A percentile compares a stretch with the other conserved stretches of the same genome.
These are phyloP conservation scores for Neodiprion lecontei DNA, from an alignment of 1,140 invertebrate genomes.

Conservation along the genomic window DNA sequence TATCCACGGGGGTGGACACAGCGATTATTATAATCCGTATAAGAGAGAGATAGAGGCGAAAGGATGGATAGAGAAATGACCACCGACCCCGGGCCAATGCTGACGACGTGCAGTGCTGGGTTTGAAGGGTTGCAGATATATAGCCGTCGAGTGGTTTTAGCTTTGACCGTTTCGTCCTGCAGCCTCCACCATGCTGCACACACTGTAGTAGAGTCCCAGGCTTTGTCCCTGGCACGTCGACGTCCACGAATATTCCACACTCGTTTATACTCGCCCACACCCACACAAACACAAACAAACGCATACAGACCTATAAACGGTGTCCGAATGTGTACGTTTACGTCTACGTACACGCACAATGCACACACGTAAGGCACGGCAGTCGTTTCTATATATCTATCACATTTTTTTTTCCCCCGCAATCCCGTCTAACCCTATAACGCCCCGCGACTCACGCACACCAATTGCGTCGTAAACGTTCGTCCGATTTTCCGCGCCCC, in stretches of 20 bases:
- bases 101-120: constrained; percentile 33
- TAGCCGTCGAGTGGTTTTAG: constrained; percentile 49
- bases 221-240: constrained; percentile 26
- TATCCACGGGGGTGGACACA: too few species aligned
- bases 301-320: too few species aligned
- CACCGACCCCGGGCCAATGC: constrained; percentile 3
- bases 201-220: constrained; percentile 20
- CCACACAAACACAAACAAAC: too few species aligned
- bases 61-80: background rate
- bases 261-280: constrained; percentile 15
- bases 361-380: background rate
- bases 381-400: constrained; percentile 44
- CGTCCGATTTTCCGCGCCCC: background rate
- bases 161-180: constrained; percentile 54
- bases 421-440: background rate
- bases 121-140: constrained; percentile 57
- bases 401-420: constrained; percentile 41
- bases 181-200: background rate
- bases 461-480: too few species aligned
- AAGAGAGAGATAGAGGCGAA: too few species aligned
- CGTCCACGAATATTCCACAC: constrained; percentile 28
- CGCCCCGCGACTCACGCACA: constrained; percentile 4
- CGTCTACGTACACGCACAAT: background rate
- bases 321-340: background rate
- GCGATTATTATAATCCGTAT: too few species aligned